Evolutionary conservation across 1,140 invertebrate species (phyloP), one percentile per base, ranked within the genome.

Genomic region (Leptopilina clavipes): DNA sequence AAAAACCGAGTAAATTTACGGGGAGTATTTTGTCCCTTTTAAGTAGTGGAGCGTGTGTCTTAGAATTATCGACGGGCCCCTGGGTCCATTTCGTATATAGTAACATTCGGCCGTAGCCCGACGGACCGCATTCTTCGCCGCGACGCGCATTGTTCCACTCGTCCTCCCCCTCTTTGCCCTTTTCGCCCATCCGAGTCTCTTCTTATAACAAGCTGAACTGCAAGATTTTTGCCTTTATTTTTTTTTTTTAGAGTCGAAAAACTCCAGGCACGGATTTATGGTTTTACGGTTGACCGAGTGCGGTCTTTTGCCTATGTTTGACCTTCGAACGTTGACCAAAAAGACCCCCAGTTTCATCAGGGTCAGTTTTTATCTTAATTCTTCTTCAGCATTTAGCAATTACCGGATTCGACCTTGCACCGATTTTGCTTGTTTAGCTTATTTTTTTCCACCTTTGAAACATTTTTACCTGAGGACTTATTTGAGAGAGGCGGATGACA

Each of bases 121-220:
- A 89, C 90, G 88, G 86, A 88, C 89, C 85, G 85, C 89, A 91
- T 91, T 91, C 89, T 90, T 90, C 83, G 86, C 83, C 83, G 82
- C 87, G 85, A 89, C 86, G 86, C 88, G 88, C 89, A 91, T 91
- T 91, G 90, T 91, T 90, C 86, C 86, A 77, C 76, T 79, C 80
- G 48, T 54, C 52, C 82, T 70, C 72, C 79, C 76, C 74, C 75
- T 80, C 76, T 76, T 75, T 75, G 76, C 56, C 56, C 78, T 81
- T 75, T n/a, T 31, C 25, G 1, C 72, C 56, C 75, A 70, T 48
- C 56, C 45, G 72, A 75, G 71, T 3, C 75, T 59, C 80, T 73
- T 44, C 79, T 84, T 87, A 85, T 87, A 87, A 86, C 85, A 86
- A 87, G 84, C 81, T 83, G 82, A 78, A 86, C 78, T 81, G 75